Evolutionary conservation across 2,888 invertebrate genomes (phyloP).

Genomic region (Hypomecis punctinalis): DNA sequence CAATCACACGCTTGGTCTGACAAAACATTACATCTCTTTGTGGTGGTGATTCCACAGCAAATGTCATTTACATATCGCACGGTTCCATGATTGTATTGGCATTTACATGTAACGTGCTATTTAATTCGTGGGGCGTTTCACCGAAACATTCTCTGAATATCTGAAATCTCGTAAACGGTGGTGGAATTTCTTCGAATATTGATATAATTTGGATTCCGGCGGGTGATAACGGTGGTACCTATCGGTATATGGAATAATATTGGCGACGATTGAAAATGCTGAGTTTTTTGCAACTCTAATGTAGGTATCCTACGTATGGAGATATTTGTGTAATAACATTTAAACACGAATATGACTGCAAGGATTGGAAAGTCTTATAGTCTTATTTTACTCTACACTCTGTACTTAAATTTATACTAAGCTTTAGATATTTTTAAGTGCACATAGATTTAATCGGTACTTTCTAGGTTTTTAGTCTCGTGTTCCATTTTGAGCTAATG

Average conservation of each 20-base stretch:
- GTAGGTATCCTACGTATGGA: background rate
- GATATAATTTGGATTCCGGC: slow-evolving; percentile 18
- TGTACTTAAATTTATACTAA: too few relatives aligned
- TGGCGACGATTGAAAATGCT: slow-evolving; percentile 11
- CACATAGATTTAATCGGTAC: too few relatives aligned
- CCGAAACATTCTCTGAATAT: slow-evolving; percentile 3
- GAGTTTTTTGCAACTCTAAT: background rate
- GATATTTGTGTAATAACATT: too few relatives aligned
- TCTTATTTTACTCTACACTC: too few relatives aligned
- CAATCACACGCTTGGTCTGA: too few relatives aligned
- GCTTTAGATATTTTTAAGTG: too few relatives aligned
- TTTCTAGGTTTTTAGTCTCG: too few relatives aligned
- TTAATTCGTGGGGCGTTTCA: background rate
- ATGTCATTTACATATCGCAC: background rate
- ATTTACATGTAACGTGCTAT: background rate
- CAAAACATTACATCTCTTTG: too few relatives aligned
- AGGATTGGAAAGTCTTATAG: too few relatives aligned
- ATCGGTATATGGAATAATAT: slow-evolving; percentile 3
- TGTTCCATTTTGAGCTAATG: too few relatives aligned
- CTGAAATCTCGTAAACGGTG: slow-evolving; percentile 14
- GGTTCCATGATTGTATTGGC: slow-evolving; percentile 1
- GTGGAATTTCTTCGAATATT: slow-evolving; percentile 13
- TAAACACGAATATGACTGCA: too few relatives aligned
- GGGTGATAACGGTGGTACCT: slow-evolving; percentile 5
- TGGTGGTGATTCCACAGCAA: too few relatives aligned